Evolutionary conservation across 2,888 invertebrate genomes (phyloP).

Genomic region (Theristus sp.): DNA sequence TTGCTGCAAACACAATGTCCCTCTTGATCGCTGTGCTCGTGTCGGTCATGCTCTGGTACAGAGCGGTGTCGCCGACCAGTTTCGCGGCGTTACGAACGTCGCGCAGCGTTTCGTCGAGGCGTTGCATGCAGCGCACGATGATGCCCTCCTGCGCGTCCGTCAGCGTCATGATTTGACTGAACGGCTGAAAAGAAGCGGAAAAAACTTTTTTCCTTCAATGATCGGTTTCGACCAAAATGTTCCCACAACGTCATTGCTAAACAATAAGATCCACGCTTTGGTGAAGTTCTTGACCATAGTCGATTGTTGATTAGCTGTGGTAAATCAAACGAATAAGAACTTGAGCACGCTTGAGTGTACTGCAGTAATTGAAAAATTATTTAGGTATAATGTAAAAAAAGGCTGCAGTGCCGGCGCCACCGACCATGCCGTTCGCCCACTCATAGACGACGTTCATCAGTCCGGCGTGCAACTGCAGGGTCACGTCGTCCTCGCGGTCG

Average conservation of each 20-base stretch:
- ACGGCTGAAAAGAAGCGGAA: constrained; percentile 44
- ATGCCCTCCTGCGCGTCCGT: constrained; percentile 93
- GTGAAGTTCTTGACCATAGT: constrained; percentile 48
- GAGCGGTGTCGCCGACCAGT: constrained; percentile 72
- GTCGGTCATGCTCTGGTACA: constrained; percentile 84
- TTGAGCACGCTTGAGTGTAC: no score
- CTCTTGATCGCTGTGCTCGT: constrained; percentile 76
- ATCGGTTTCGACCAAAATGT: no score
- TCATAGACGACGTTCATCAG: constrained; percentile 80
- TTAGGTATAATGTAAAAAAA: no score
- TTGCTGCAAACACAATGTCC: constrained; percentile 93
- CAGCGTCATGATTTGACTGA: constrained; percentile 72
- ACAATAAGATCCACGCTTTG: constrained; percentile 82
- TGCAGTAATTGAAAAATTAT: no score
- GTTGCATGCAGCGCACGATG: constrained; percentile 87
- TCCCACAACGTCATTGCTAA: constrained; percentile 81
- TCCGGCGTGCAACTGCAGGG: constrained; percentile 34
- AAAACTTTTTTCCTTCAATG: no score
- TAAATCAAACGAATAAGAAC: no score
- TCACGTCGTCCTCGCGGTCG: background rate
- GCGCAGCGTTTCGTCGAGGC: constrained; percentile 70
- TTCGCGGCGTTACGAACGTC: constrained; percentile 70
- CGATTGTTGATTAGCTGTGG: no score
- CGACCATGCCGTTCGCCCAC: constrained; percentile 65
- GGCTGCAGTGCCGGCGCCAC: background rate